phyloP scores from a whole-genome alignment of 2,888 invertebrate species.

The Tetrapedia diversipes region DNA sequence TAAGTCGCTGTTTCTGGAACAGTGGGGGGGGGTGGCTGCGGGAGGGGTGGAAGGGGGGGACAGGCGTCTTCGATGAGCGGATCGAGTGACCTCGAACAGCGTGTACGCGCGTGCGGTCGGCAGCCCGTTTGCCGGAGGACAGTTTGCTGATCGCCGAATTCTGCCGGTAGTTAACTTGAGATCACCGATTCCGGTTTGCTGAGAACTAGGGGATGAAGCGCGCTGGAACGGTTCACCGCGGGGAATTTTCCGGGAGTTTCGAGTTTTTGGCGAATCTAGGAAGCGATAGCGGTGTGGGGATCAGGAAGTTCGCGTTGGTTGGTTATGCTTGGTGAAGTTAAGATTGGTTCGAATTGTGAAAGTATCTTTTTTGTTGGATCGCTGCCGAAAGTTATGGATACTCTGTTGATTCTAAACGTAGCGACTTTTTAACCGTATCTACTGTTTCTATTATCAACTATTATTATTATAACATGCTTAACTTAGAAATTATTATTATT shows the following conservation, averaged over 20 bases:
- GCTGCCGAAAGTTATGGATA: too few species aligned
- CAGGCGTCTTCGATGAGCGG: constrained; percentile 27
- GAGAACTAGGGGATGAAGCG: background rate
- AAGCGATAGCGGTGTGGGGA: background rate
- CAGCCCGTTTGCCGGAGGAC: constrained; percentile 9
- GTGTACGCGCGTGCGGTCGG: background rate
- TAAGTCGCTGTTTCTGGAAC: constrained; percentile 43
- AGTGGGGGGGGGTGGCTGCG: too few species aligned
- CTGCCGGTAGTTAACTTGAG: constrained; percentile 35
- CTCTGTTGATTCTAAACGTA: too few species aligned
- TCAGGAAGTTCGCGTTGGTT: background rate
- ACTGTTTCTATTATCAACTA: too few species aligned
- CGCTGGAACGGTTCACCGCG: too few species aligned
- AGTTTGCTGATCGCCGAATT: constrained; percentile 31
- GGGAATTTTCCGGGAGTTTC: background rate
- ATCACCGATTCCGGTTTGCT: background rate
- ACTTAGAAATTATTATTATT: too few species aligned
- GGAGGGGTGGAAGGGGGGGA: background rate
- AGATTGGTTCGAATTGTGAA: too few species aligned
- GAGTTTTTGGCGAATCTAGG: background rate
- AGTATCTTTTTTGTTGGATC: too few species aligned
- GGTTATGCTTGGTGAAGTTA: too few species aligned
- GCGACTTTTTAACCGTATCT: too few species aligned
- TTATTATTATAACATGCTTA: too few species aligned
- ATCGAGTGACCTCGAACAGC: constrained; percentile 6